Conservation (phyloP, 2,888 invertebrate genomes). For the Pocota personata region DNA sequence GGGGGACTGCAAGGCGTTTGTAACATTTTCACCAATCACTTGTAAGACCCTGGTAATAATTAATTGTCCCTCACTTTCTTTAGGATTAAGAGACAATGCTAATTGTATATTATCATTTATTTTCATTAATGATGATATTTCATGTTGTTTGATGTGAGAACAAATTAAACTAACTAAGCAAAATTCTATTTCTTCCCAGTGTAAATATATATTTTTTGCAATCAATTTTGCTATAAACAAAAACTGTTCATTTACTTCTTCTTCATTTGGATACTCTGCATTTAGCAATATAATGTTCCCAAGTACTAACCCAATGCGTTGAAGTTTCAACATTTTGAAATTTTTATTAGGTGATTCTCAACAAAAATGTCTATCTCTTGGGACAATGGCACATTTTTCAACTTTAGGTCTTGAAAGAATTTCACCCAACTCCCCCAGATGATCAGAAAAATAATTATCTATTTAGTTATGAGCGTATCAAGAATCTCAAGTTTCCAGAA, state of each 20-base stretch:
- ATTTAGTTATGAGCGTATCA: conserved; percentile 66
- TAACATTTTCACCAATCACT: conserved; percentile 75
- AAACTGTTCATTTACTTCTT: conserved; percentile 28
- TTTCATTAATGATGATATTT: conserved; percentile 69
- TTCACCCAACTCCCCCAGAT: conserved; percentile 66
- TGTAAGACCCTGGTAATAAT: conserved; percentile 73
- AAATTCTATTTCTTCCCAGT: conserved; percentile 77
- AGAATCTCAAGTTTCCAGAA: conserved; percentile 67
- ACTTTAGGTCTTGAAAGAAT: conserved; percentile 67
- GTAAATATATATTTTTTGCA: conserved; percentile 73
- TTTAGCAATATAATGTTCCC: neutral
- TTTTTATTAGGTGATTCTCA: conserved; percentile 22
- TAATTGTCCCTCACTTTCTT: conserved; percentile 60
- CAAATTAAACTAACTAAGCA: conserved; percentile 74
- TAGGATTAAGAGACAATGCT: neutral
- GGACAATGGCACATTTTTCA: conserved; percentile 72
- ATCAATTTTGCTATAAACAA: conserved; percentile 44
- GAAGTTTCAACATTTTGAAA: neutral
- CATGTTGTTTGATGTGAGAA: conserved; percentile 39
- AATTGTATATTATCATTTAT: conserved; percentile 65
- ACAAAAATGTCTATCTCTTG: conserved; percentile 64
- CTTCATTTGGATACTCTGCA: neutral
- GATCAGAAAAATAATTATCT: conserved; percentile 20
- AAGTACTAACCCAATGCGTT: conserved; percentile 24
- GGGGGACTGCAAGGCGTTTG: conserved; percentile 75